phyloP scores from a whole-genome alignment of 2,113 vertebrate genomes.

The Chinchilla lanigera region DNA sequence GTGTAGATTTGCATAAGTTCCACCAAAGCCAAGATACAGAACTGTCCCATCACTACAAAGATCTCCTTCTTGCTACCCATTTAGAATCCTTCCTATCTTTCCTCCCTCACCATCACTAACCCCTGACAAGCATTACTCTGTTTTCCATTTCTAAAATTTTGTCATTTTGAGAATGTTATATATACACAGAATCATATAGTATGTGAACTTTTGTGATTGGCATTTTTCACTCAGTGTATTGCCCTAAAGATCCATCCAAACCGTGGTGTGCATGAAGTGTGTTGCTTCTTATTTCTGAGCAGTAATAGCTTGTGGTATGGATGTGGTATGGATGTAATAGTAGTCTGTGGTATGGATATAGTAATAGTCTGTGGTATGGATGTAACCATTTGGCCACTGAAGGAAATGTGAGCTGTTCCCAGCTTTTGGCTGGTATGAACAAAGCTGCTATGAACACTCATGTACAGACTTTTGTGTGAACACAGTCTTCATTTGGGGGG shows the following conservation, averaged over 20 bases:
- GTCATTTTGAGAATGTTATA: slow-evolving; percentile 15
- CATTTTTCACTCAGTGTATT: slow-evolving; percentile 14
- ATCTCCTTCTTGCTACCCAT: neutral
- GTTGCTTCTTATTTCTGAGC: neutral
- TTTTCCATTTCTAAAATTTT: neutral
- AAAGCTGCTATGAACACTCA: slow-evolving; percentile 8
- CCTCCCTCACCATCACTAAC: neutral
- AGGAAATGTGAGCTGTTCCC: slow-evolving; percentile 14
- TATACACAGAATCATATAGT: neutral
- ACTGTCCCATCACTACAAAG: neutral
- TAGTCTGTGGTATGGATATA: neutral
- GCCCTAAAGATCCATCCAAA: slow-evolving; percentile 11
- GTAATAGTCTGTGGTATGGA: neutral
- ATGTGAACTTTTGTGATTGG: neutral
- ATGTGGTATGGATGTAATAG: no score
- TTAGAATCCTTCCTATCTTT: neutral
- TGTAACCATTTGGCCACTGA: neutral
- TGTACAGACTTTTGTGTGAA: slow-evolving; percentile 1
- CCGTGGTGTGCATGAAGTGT: neutral
- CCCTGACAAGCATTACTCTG: neutral
- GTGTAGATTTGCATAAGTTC: neutral
- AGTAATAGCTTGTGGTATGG: neutral
- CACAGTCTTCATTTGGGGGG: neutral
- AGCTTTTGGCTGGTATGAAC: slow-evolving; percentile 1
- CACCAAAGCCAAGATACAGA: slow-evolving; percentile 8